Evolutionary conservation across 2,888 invertebrate genomes (phyloP).

Genomic region (Cosmia pyralina): DNA sequence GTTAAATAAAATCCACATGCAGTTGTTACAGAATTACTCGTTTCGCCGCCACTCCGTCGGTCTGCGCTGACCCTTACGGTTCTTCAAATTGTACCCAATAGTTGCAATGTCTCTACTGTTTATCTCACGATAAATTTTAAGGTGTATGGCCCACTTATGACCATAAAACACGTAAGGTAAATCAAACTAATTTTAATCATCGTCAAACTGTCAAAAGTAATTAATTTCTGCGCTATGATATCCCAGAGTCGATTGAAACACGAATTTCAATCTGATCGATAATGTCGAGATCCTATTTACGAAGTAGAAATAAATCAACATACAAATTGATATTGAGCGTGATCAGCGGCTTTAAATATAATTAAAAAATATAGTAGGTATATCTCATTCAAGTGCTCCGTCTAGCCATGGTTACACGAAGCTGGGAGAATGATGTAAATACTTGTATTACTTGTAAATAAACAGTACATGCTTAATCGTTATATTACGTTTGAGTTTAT

Average conservation of each 20-base stretch:
- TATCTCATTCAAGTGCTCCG: slow-evolving; percentile 37
- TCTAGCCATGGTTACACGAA: slow-evolving; percentile 15
- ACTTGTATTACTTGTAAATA: slow-evolving; percentile 62
- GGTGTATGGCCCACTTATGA: slow-evolving; percentile 9
- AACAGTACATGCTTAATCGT: slow-evolving; percentile 61
- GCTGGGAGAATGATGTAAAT: slow-evolving; percentile 50
- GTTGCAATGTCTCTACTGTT: not conserved
- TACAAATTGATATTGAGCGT: slow-evolving; percentile 67
- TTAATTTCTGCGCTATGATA: slow-evolving; percentile 26
- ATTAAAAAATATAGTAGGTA: slow-evolving; percentile 60
- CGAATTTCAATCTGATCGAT: slow-evolving; percentile 32
- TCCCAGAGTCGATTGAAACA: slow-evolving; percentile 33
- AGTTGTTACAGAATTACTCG: no score
- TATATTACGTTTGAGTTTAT: slow-evolving; percentile 72
- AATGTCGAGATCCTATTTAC: slow-evolving; percentile 49
- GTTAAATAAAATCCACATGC: no score
- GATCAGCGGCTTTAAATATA: slow-evolving; percentile 66
- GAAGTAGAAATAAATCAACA: slow-evolving; percentile 55
- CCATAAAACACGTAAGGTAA: slow-evolving; percentile 28
- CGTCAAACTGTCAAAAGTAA: slow-evolving; percentile 20
- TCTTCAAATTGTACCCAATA: not conserved
- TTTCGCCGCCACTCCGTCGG: no score
- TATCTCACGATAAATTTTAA: slow-evolving; percentile 5
- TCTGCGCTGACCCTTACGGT: no score
- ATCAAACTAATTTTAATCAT: slow-evolving; percentile 16